Evolutionary conservation across 2,113 vertebrate species (phyloP).

Genomic region (Tenrec ecaudatus): DNA sequence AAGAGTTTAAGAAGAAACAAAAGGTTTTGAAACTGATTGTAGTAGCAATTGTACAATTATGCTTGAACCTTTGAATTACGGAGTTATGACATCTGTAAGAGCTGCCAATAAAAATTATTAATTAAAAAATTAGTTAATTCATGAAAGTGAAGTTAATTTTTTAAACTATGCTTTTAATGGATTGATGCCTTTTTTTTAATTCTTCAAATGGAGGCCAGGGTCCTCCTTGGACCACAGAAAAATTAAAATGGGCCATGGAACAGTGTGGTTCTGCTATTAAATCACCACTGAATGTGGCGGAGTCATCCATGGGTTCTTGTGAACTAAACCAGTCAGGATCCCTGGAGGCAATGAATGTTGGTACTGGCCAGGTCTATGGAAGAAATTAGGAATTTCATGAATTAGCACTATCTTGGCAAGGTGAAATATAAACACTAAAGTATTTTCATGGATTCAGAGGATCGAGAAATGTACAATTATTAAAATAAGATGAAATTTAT

Average conservation of each 20-base stretch:
- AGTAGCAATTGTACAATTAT: too few species aligned
- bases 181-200: constrained; percentile 24
- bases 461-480: constrained; percentile 30
- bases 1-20: too few species aligned
- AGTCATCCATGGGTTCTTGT: neutral
- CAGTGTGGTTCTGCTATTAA: neutral
- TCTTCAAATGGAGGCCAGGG: constrained; percentile 32
- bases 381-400: neutral
- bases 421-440: neutral
- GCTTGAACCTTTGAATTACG: too few species aligned
- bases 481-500: constrained; percentile 14
- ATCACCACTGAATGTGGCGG: neutral
- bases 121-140: too few species aligned
- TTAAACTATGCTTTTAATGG: neutral
- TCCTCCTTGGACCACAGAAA: neutral
- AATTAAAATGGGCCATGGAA: neutral
- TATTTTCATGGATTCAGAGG: neutral
- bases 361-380: neutral
- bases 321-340: neutral
- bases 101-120: too few species aligned
- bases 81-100: too few species aligned
- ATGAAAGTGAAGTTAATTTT: neutral
- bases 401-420: neutral
- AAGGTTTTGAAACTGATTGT: too few species aligned
- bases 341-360: neutral